Evolutionary conservation across 2,888 invertebrate species (phyloP).

Genomic region (Scaptomyza parva): DNA sequence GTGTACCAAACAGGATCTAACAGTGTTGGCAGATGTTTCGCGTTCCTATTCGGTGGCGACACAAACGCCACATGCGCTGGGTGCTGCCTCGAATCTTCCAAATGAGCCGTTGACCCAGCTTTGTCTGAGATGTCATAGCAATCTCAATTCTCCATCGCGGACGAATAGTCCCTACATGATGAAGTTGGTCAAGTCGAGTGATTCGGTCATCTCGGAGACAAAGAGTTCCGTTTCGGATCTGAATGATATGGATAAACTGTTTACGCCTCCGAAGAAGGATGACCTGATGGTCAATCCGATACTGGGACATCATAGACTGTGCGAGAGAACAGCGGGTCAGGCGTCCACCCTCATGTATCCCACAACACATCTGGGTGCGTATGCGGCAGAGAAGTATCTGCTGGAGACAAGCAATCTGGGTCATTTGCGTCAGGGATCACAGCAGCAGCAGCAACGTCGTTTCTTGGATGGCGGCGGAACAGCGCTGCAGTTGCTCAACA

Average conservation of each 20-base stretch:
- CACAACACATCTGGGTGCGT: slow-evolving; percentile 75
- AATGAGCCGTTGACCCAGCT: slow-evolving; percentile 82
- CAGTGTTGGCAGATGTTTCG: slow-evolving; percentile 86
- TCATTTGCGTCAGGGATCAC: slow-evolving; percentile 54
- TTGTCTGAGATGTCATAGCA: slow-evolving; percentile 88
- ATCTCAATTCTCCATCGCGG: slow-evolving; percentile 85
- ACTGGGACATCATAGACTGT: slow-evolving; percentile 87
- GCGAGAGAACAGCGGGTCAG: slow-evolving; percentile 85
- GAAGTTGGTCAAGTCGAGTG: slow-evolving; percentile 85
- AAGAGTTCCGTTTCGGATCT: slow-evolving; percentile 85
- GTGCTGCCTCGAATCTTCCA: slow-evolving; percentile 38
- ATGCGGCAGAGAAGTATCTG: slow-evolving; percentile 74
- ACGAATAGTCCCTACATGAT: slow-evolving; percentile 84
- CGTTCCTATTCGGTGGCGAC: slow-evolving; percentile 88
- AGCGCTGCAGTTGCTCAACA: slow-evolving; percentile 76
- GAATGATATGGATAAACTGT: slow-evolving; percentile 83
- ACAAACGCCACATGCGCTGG: slow-evolving; percentile 87
- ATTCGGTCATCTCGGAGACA: slow-evolving; percentile 85
- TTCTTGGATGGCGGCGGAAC: slow-evolving; percentile 82
- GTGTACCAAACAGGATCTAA: slow-evolving; percentile 87
- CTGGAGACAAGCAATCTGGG: slow-evolving; percentile 72
- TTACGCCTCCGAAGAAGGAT: slow-evolving; percentile 84
- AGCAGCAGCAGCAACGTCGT: slow-evolving; percentile 68
- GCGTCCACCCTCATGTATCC: slow-evolving; percentile 73
- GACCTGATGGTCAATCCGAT: slow-evolving; percentile 85